Percentiles rank a stretch among this genome's conserved stretches.
phyloP scores from a whole-genome alignment of 2,888 invertebrate species.

The Platycnemis pennipes region DNA sequence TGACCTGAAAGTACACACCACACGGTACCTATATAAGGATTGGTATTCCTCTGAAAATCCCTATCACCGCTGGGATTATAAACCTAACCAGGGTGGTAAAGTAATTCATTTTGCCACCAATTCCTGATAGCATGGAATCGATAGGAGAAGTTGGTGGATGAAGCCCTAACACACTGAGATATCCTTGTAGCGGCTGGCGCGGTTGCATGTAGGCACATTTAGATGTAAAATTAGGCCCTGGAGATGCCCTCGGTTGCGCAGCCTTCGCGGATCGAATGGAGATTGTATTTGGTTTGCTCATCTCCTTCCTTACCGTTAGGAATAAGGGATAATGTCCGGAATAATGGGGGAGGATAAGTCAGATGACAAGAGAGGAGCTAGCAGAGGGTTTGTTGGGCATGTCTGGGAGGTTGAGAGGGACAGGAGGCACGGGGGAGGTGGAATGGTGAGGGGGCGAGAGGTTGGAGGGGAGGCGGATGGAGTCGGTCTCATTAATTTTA shows the following conservation, averaged over 20 bases:
- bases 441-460: neutral
- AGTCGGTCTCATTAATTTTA: conserved; percentile 42
- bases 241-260: neutral
- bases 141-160: too few species aligned
- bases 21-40: too few species aligned
- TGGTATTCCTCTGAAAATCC: too few species aligned
- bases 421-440: neutral
- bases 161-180: too few species aligned
- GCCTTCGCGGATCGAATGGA: neutral
- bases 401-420: neutral
- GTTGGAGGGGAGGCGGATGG: neutral
- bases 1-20: too few species aligned
- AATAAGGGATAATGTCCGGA: neutral
- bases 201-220: too few species aligned
- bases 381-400: neutral
- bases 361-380: neutral
- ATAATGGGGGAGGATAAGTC: neutral
- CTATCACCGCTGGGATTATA: too few species aligned
- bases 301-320: neutral
- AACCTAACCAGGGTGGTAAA: too few species aligned
- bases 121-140: too few species aligned
- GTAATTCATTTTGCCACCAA: too few species aligned
- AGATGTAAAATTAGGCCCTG: too few species aligned
- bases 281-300: conserved; percentile 22
- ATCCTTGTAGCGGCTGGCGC: too few species aligned